phyloP scores from a whole-genome alignment of 2,113 vertebrate genomes.

The Macrotis lagotis region DNA sequence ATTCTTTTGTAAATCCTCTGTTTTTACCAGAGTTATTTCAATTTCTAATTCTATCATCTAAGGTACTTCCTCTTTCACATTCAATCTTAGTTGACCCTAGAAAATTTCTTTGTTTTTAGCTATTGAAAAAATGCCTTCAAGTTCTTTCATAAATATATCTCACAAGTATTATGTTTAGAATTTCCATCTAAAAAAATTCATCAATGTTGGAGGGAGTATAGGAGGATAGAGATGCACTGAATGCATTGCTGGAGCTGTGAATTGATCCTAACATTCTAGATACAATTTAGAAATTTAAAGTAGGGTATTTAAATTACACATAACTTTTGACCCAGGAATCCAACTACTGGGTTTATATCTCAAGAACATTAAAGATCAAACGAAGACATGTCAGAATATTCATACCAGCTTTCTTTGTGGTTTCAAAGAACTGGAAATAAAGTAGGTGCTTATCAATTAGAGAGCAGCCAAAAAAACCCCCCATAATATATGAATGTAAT shows the following conservation, averaged over 20 bases:
- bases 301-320: neutral
- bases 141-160: neutral
- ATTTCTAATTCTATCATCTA: neutral
- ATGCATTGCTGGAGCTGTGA: neutral
- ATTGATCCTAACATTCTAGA: neutral
- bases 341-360: neutral
- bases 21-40: neutral
- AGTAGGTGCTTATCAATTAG: neutral
- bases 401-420: neutral
- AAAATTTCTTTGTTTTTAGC: neutral
- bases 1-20: neutral
- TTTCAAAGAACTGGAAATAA: neutral
- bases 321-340: neutral
- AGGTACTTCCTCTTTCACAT: neutral
- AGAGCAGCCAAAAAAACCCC: neutral
- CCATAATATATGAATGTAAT: neutral
- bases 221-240: neutral
- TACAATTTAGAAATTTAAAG: neutral
- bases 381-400: neutral
- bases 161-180: neutral
- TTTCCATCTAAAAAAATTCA: neutral
- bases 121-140: neutral
- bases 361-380: neutral
- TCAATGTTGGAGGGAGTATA: neutral
- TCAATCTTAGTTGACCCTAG: neutral